phyloP scores from a whole-genome alignment of 2,113 vertebrate genomes.

The Psilopogon haemacephalus region DNA sequence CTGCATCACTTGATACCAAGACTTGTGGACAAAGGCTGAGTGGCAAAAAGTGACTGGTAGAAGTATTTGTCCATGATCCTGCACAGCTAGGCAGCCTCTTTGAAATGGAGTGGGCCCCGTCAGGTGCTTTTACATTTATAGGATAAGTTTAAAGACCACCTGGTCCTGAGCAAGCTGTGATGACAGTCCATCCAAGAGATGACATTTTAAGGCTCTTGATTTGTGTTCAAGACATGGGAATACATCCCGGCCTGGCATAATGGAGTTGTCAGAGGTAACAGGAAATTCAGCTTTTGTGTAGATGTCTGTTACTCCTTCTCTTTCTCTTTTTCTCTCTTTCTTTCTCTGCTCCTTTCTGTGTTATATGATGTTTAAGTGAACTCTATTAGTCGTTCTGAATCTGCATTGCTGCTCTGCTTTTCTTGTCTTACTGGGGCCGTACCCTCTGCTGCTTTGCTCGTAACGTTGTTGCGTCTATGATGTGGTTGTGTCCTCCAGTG shows the following conservation, averaged over 20 bases:
- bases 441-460: constrained; percentile 56
- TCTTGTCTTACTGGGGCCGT: constrained; percentile 13
- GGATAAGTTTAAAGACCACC: neutral
- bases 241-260: neutral
- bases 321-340: neutral
- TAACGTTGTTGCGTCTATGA: constrained; percentile 78
- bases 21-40: neutral
- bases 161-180: constrained; percentile 3
- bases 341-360: neutral
- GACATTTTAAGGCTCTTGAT: neutral
- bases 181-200: neutral
- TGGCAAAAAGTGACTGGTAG: neutral
- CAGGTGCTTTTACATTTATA: neutral
- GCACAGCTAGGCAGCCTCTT: neutral
- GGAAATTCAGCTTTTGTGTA: constrained; percentile 9
- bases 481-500: constrained; percentile 84
- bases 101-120: neutral
- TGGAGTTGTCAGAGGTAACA: neutral
- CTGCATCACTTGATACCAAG: neutral
- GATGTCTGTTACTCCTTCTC: neutral
- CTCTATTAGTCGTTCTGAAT: neutral
- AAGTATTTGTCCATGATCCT: neutral
- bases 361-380: neutral
- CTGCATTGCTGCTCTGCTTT: constrained; percentile 41
- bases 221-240: constrained; percentile 7